Evolutionary conservation across 2,888 invertebrate genomes (phyloP).

Genomic region (Thalpophila matura): DNA sequence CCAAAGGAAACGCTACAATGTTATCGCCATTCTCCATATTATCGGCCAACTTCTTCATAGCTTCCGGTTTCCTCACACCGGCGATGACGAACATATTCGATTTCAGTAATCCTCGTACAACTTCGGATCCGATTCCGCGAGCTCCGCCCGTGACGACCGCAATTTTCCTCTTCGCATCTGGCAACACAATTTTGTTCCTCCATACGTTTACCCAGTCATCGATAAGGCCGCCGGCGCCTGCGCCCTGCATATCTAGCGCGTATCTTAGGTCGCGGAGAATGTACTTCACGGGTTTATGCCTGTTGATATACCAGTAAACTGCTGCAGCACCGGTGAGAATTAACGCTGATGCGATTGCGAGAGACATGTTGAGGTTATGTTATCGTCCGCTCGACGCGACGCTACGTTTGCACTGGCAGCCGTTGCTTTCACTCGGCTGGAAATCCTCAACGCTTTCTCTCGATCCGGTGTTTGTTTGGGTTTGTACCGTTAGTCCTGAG

Average conservation of each 20-base stretch:
- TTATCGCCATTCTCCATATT: conserved; percentile 89
- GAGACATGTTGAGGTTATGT: conserved; percentile 83
- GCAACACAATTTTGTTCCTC: conserved; percentile 92
- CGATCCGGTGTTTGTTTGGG: conserved; percentile 77
- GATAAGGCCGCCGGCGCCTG: conserved; percentile 90
- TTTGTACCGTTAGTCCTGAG: conserved; percentile 84
- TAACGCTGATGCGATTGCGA: conserved; percentile 75
- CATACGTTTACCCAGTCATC: conserved; percentile 91
- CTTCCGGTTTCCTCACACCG: conserved; percentile 94
- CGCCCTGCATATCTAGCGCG: conserved; percentile 90
- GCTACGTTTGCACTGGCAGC: conserved; percentile 77
- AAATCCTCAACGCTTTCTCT: conserved; percentile 88
- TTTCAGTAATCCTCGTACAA: conserved; percentile 94
- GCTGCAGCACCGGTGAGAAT: conserved; percentile 75
- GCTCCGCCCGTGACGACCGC: conserved; percentile 97
- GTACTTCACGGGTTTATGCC: conserved; percentile 89
- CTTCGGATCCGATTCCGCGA: conserved; percentile 95
- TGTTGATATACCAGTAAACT: conserved; percentile 86
- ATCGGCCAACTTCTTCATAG: conserved; percentile 81
- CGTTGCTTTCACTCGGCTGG: conserved; percentile 85
- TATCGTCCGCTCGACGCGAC: conserved; percentile 79
- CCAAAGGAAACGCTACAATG: conserved; percentile 93
- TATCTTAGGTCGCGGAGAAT: conserved; percentile 89
- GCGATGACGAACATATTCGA: conserved; percentile 93
- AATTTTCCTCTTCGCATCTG: conserved; percentile 92